These are phyloP conservation scores for Austrofundulus limnaeus DNA, from an alignment of 2,113 vertebrate genomes.

Conservation along the genomic window DNA sequence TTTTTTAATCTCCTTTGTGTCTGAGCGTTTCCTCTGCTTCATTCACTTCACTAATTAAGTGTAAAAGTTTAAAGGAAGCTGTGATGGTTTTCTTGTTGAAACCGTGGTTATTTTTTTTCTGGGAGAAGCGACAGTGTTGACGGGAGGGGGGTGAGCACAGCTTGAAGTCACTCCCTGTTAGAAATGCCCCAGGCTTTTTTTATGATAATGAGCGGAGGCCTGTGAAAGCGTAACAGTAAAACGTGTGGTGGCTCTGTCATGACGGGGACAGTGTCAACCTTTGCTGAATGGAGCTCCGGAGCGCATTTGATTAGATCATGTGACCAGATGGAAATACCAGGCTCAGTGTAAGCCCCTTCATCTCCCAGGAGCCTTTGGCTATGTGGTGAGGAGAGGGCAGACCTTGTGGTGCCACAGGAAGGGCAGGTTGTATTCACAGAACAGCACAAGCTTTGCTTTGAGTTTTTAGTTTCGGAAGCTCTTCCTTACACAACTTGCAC, in stretches of 20 bases:
- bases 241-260: slow-evolving; percentile 60
- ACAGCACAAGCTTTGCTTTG: slow-evolving; percentile 23
- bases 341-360: slow-evolving; percentile 59
- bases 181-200: slow-evolving; percentile 73
- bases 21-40: slow-evolving; percentile 31
- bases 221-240: slow-evolving; percentile 67
- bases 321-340: slow-evolving; percentile 66
- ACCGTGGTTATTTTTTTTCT: slow-evolving; percentile 50
- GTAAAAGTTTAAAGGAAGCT: slow-evolving; percentile 27
- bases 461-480: slow-evolving; percentile 31
- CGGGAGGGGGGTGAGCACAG: slow-evolving; percentile 21
- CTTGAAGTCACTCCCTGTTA: slow-evolving; percentile 68
- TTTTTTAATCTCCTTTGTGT: slow-evolving; percentile 7
- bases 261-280: slow-evolving; percentile 40
- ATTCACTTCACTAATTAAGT: slow-evolving; percentile 38
- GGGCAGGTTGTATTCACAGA: slow-evolving; percentile 40
- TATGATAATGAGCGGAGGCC: slow-evolving; percentile 73
- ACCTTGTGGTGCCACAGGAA: slow-evolving; percentile 52
- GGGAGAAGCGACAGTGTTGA: slow-evolving; percentile 21
- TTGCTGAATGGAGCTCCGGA: slow-evolving; percentile 62
- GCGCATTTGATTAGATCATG: slow-evolving; percentile 70
- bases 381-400: slow-evolving; percentile 63
- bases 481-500: slow-evolving; percentile 2
- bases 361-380: slow-evolving; percentile 69
- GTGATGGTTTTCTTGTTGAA: slow-evolving; percentile 35